Evolutionary conservation across 2,888 invertebrate species (phyloP), one percentile per base, ranked within the genome.

Genomic region (Chesias legatella): DNA sequence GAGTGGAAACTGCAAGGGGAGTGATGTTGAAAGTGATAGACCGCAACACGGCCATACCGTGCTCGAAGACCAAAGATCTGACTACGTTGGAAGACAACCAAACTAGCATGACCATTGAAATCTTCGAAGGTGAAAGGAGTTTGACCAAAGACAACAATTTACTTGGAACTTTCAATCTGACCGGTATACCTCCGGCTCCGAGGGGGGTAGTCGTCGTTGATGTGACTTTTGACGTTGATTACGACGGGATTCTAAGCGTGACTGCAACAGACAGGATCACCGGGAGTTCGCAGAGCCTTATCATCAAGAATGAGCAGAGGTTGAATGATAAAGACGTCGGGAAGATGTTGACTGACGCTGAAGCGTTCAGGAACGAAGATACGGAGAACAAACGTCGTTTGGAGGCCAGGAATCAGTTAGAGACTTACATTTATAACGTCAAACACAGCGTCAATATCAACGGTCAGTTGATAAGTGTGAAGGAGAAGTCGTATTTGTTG

Each of bases 81-180:
- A 77, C 80, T 0, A 81, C 83, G 0, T 33, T 73, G 40, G 74
- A 77, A n/a, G 80, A 83, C 36, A 67, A 80, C 39, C 82, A 82
- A 56, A 67, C 49, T 11, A 57, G 60, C 7, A 77, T 83, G 76
- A 76, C 75, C 0, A 82, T 84, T 13, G 79, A 82, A 48, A 62
- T 84, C 6, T 83, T 73, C 22, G 81, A 84, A 60, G 83, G 83
- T 0, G 83, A 84, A 51, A 54, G 83, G 6, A 56, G 63, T 7
- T 46, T 83, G 10, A 80, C 81, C 0, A 71, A 65, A 56, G 73
- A 83, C 48, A 83, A 83, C 38, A 75, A 76, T 50, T 44, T 80
- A 9, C 45, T 84, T 1, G 83, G 82, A 1, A 65, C 63, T 24
- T 76, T 84, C 7, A 70, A 80, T 13, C 39, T 83, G 0, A 63